A percentile compares a stretch with the other conserved stretches of the same genome.
These are phyloP conservation scores for Polypedilum pembai DNA, from an alignment of 1,140 invertebrate species.

Conservation along the genomic window DNA sequence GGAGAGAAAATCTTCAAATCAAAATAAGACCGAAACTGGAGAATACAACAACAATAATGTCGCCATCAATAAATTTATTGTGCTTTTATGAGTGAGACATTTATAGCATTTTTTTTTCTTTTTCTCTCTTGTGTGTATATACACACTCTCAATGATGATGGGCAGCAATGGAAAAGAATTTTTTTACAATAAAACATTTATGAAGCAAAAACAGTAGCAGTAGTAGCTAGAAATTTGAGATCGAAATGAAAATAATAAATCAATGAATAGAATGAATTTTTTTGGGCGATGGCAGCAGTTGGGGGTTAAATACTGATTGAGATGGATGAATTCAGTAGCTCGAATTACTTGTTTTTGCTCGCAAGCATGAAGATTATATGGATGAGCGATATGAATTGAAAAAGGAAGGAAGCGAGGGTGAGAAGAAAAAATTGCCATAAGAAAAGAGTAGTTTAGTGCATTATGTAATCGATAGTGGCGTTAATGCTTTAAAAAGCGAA, in stretches of 20 bases:
- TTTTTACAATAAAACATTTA: constrained; percentile 14
- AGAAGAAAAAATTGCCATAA: too few species aligned
- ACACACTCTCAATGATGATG: too few species aligned
- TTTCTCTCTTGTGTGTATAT: background rate
- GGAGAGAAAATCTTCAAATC: background rate
- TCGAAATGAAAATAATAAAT: constrained; percentile 11
- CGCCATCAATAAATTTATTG: constrained; percentile 18
- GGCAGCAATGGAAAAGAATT: too few species aligned
- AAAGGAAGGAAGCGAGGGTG: too few species aligned
- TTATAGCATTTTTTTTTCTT: background rate
- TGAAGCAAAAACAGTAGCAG: background rate
- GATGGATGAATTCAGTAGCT: constrained; percentile 1
- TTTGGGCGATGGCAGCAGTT: background rate
- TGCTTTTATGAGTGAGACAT: constrained; percentile 17
- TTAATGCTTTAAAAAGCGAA: background rate
- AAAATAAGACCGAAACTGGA: background rate
- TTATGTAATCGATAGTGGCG: constrained; percentile 11
- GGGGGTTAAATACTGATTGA: background rate
- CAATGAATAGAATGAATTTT: background rate
- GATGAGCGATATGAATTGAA: too few species aligned
- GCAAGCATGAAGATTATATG: too few species aligned
- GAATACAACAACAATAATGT: constrained; percentile 11
- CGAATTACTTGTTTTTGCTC: background rate
- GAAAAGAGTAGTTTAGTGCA: background rate
- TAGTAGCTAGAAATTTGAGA: background rate